Evolutionary conservation across 2,797 vertebrate genomes (phyloP), one percentile per base, ranked within the genome.

Genomic region (Hephaestus fuliginosus): DNA sequence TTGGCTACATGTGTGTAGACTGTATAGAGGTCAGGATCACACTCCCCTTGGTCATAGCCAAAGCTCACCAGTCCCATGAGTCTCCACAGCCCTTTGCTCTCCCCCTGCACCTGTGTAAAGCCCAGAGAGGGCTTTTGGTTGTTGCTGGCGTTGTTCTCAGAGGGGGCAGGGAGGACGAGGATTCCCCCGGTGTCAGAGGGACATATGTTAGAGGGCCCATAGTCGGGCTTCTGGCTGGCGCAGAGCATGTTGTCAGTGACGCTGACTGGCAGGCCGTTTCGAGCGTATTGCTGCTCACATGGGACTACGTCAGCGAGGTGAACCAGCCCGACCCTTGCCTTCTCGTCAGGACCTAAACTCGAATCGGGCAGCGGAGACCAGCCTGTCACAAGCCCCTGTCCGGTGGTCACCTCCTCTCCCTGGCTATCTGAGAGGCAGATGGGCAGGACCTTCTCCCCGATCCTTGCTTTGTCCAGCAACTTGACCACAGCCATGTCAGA

Each of bases 231-330:
- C 78, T 95, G 95, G 83, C 92, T 95, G 66, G 96, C 98, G 70
- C 98, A 99, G 66, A 99, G 96, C 98, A 99, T 99, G 88, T 96
- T 98, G 85, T 99, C 98, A 0, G 98, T 98, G 76, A 99, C 92
- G 25, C 97, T 98, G 81, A 99, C 95, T 0, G 96, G 95, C 85
- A 97, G 93, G 0, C 97, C 97, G 0, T 96, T 94, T 0, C 96
- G 97, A 44, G 98, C 98, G 0, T 98, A 99, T 90, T 98, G 97
- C 69, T 97, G 97, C 93, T 99, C 98, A 62, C 98, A 99, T 41
- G 96, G 90, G 39, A 98, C 94, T 0, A 97, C 93, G 80, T 99
- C 98, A 14, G 97, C 96, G 11, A 97, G 96, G 62, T 90, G 94
- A 84, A 98, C 96, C 0, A 90, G 70, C 48, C 98, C 98, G 0